A percentile compares a stretch with the other conserved stretches of the same genome.
phyloP scores from a whole-genome alignment of 2,888 invertebrate species.

The Andrena praecox region DNA sequence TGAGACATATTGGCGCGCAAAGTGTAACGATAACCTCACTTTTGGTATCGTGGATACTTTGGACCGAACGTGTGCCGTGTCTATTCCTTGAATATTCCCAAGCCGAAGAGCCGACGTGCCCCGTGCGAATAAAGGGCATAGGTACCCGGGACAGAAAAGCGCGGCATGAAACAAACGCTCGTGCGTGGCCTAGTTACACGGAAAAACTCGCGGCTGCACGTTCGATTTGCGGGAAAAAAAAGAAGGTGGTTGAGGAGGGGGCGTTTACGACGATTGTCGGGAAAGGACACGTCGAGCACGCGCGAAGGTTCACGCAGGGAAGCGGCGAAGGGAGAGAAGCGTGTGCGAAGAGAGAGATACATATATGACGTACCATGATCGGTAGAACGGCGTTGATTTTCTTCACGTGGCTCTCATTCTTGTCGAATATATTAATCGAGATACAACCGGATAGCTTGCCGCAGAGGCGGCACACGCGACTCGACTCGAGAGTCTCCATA shows the following conservation, averaged over 20 bases:
- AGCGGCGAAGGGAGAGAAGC: slow-evolving; percentile 17
- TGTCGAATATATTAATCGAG: slow-evolving; percentile 80
- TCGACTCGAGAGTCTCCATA: slow-evolving; percentile 83
- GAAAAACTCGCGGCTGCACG: background rate
- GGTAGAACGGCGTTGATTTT: slow-evolving; percentile 82
- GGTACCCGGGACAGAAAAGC: background rate
- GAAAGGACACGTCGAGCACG: slow-evolving; percentile 19
- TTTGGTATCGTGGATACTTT: slow-evolving; percentile 34
- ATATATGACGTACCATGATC: slow-evolving; percentile 78
- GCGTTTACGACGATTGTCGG: slow-evolving; percentile 43
- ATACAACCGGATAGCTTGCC: slow-evolving; percentile 79
- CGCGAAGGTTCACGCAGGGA: slow-evolving; percentile 2
- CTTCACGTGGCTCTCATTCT: slow-evolving; percentile 78
- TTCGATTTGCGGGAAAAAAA: slow-evolving; percentile 12
- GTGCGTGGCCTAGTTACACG: background rate
- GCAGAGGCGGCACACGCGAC: slow-evolving; percentile 81
- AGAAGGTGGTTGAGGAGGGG: slow-evolving; percentile 53
- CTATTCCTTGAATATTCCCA: background rate
- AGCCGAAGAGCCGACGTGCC: too few relatives aligned
- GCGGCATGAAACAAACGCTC: background rate
- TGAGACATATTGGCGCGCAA: slow-evolving; percentile 53
- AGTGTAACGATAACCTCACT: slow-evolving; percentile 71
- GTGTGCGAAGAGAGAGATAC: slow-evolving; percentile 2
- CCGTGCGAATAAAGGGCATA: background rate
- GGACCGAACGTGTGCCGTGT: background rate